Conservation (phyloP, 2,797 vertebrate species). For the Carapus acus region DNA sequence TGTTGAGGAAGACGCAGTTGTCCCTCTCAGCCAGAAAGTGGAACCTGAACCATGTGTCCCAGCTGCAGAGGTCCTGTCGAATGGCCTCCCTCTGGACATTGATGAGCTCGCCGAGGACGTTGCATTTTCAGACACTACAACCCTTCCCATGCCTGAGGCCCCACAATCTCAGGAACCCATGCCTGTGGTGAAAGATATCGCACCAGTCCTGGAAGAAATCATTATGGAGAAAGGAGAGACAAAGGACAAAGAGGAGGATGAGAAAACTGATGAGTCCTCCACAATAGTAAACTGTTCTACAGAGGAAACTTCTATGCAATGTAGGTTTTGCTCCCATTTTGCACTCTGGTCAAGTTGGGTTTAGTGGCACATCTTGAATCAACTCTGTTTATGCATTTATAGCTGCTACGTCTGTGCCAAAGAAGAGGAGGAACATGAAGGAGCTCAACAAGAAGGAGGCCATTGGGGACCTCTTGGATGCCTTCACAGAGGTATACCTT, state of each 20-base stretch:
- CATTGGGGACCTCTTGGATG: conserved; percentile 90
- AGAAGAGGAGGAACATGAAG: conserved; percentile 92
- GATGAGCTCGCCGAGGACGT: conserved; percentile 70
- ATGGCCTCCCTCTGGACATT: conserved; percentile 73
- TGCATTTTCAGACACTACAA: conserved; percentile 60
- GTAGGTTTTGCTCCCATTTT: conserved; percentile 54
- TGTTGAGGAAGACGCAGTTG: conserved; percentile 29
- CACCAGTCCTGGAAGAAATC: conserved; percentile 45
- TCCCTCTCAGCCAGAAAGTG: conserved; percentile 22
- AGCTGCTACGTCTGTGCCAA: conserved; percentile 86
- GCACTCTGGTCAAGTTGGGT: not conserved
- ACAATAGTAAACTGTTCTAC: conserved; percentile 45
- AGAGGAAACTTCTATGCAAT: conserved; percentile 79
- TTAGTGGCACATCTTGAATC: conserved; percentile 13
- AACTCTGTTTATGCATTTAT: conserved; percentile 3
- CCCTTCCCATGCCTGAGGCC: conserved; percentile 70
- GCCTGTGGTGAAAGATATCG: conserved; percentile 43
- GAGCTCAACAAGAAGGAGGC: conserved; percentile 91
- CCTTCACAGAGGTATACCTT: conserved; percentile 87
- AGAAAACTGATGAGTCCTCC: conserved; percentile 53
- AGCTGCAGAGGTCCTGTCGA: conserved; percentile 74
- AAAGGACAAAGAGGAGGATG: conserved; percentile 21
- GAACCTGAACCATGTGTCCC: conserved; percentile 64
- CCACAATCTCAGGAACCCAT: conserved; percentile 62
- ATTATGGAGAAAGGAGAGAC: conserved; percentile 21